Evolutionary conservation across 1,140 invertebrate species (phyloP).

Genomic region (Drosophila nikananu): DNA sequence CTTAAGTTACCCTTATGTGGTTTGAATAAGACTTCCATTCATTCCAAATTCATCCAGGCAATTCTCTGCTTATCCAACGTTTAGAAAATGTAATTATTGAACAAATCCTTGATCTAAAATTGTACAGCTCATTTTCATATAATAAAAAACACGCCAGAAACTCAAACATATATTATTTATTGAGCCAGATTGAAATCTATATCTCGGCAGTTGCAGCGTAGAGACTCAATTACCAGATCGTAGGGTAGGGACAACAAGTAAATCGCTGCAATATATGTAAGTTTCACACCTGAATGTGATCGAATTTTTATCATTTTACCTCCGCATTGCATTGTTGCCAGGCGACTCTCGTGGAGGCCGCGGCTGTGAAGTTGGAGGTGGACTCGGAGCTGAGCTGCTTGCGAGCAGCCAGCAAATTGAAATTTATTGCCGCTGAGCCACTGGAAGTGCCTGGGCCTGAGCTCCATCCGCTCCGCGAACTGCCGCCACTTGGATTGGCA

Average conservation of each 20-base stretch:
- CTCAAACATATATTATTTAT: conserved; percentile 11
- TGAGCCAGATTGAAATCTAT: conserved; percentile 25
- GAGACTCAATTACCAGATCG: conserved; percentile 49
- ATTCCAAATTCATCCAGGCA: too few species aligned
- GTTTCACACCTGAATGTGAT: conserved; percentile 83
- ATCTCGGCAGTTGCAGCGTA: conserved; percentile 12
- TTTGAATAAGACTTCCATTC: too few species aligned
- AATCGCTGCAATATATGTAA: conserved; percentile 76
- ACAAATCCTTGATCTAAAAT: background rate
- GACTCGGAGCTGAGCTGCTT: conserved; percentile 23
- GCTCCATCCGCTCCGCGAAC: conserved; percentile 3
- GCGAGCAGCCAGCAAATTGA: conserved; percentile 72
- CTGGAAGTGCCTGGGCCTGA: conserved; percentile 58
- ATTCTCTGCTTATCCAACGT: too few species aligned
- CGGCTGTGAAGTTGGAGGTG: conserved; percentile 11
- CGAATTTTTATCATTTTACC: conserved; percentile 83
- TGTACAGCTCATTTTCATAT: conserved; percentile 1
- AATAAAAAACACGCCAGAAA: background rate
- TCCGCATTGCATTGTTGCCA: conserved; percentile 82
- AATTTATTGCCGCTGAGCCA: conserved; percentile 81
- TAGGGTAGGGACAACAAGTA: conserved; percentile 73
- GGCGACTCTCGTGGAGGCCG: conserved; percentile 25
- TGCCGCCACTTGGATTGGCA: conserved; percentile 11
- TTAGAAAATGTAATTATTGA: background rate
- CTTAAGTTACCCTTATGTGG: too few species aligned